Percentiles rank a stretch among this genome's conserved stretches.
Evolutionary conservation across 2,888 invertebrate species (phyloP).

Genomic region (Cheilosia grossa): DNA sequence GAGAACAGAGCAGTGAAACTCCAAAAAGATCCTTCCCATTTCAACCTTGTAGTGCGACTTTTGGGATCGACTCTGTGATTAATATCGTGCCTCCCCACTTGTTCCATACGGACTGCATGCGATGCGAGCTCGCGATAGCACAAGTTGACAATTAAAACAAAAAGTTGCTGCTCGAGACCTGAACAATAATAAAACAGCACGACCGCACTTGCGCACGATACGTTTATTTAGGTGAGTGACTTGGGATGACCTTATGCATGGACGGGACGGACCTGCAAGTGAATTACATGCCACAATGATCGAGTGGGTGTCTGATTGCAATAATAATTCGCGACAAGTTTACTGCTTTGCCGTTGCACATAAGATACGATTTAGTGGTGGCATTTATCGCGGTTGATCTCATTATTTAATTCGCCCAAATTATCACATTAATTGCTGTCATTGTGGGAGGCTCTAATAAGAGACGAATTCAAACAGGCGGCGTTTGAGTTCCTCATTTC

Average conservation of each 20-base stretch:
- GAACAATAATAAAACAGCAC: conserved; percentile 1
- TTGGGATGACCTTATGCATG: conserved; percentile 59
- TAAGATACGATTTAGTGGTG: conserved; percentile 4
- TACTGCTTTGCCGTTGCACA: neutral
- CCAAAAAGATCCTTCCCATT: conserved; percentile 50
- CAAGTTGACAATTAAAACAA: conserved; percentile 60
- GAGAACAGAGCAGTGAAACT: conserved; percentile 4
- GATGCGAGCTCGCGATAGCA: conserved; percentile 48
- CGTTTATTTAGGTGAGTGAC: conserved; percentile 66
- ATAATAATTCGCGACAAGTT: conserved; percentile 7
- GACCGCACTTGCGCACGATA: neutral
- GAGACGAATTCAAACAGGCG: neutral
- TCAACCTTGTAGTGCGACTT: conserved; percentile 67
- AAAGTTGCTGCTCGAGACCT: neutral
- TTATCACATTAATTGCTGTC: conserved; percentile 14
- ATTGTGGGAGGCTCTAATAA: neutral
- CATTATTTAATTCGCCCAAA: conserved; percentile 11
- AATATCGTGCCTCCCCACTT: conserved; percentile 71
- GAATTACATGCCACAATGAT: conserved; percentile 33
- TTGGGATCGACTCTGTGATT: conserved; percentile 70
- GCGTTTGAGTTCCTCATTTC: neutral
- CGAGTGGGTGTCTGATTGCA: conserved; percentile 54
- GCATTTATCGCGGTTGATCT: conserved; percentile 23
- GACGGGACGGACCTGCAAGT: conserved; percentile 41
- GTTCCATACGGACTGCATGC: conserved; percentile 36